phyloP scores from a whole-genome alignment of 2,888 invertebrate species.

The Marronus borbonicus region DNA sequence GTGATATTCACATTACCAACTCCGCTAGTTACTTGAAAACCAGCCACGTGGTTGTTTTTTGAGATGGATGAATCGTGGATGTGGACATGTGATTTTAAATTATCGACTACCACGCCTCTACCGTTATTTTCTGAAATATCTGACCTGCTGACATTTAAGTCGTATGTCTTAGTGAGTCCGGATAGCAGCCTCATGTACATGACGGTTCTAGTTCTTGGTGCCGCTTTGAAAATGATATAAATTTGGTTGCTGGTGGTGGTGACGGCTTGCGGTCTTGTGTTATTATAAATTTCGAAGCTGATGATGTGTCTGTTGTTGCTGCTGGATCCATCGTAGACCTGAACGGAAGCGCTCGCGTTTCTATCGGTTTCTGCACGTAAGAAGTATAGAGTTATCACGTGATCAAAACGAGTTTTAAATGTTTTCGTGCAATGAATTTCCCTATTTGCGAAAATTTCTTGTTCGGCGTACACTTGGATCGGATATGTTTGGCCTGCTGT shows the following conservation, averaged over 20 bases:
- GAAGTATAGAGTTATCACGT: constrained; percentile 89
- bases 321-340: constrained; percentile 85
- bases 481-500: constrained; percentile 91
- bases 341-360: constrained; percentile 82
- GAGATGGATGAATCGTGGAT: constrained; percentile 87
- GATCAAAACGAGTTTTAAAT: constrained; percentile 84
- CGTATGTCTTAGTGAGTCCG: constrained; percentile 84
- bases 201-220: constrained; percentile 80
- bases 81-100: constrained; percentile 90
- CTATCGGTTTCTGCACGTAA: constrained; percentile 84
- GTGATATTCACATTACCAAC: constrained; percentile 96
- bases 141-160: constrained; percentile 89
- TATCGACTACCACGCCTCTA: constrained; percentile 94
- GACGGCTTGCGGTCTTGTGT: constrained; percentile 90
- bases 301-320: constrained; percentile 80
- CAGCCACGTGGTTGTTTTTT: constrained; percentile 91
- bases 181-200: constrained; percentile 87
- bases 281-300: constrained; percentile 83
- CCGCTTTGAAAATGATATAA: constrained; percentile 84
- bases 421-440: constrained; percentile 84
- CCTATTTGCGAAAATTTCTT: constrained; percentile 81
- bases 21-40: constrained; percentile 91
- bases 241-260: constrained; percentile 87
- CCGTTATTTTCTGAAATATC: constrained; percentile 92
- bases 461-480: constrained; percentile 86